phyloP scores from a whole-genome alignment of 2,888 invertebrate genomes.

The Schizaphis graminum region DNA sequence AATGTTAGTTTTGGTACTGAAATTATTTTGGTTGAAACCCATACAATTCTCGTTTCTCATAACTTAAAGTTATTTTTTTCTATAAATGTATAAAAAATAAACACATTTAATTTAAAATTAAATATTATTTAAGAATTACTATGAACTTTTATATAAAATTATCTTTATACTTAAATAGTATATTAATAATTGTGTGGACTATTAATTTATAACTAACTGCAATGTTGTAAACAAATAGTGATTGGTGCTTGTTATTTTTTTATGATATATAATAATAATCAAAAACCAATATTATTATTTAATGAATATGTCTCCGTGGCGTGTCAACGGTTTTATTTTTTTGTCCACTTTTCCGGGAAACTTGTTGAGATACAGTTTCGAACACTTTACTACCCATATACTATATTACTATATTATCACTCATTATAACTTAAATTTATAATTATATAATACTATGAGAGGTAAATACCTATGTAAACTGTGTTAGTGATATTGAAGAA shows the following conservation, averaged over 20 bases:
- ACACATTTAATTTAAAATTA: background rate
- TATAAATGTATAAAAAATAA: background rate
- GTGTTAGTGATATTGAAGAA: background rate
- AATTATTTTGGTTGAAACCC: background rate
- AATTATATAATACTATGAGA: background rate
- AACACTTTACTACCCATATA: background rate
- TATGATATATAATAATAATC: background rate
- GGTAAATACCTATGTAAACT: background rate
- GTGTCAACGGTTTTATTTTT: background rate
- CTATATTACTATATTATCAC: background rate
- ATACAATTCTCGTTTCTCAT: background rate
- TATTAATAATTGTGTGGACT: background rate
- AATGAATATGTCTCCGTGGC: background rate
- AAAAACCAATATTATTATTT: background rate
- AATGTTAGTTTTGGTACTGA: background rate
- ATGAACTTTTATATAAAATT: background rate
- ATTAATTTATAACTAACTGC: background rate
- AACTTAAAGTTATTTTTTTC: background rate
- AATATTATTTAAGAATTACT: background rate
- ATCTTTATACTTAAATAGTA: background rate
- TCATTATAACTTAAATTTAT: background rate
- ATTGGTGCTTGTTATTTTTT: background rate
- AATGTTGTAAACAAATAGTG: background rate
- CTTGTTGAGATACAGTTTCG: background rate
- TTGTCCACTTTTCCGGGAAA: background rate